Base-by-base conservation (phyloP, 2,113 vertebrate species). In the Calidris pygmaea region DNA sequence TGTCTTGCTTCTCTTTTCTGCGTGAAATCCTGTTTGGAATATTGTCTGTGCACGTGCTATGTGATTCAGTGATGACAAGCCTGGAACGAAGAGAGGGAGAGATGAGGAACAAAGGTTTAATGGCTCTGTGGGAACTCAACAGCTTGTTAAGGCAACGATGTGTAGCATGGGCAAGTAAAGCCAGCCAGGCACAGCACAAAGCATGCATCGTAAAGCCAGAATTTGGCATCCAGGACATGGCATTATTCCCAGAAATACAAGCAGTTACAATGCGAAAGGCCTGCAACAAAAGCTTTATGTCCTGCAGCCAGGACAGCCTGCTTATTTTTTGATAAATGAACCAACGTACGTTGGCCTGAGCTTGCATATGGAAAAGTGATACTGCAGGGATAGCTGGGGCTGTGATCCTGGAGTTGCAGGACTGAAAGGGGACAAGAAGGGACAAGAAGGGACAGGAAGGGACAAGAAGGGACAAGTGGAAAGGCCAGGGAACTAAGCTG, bases 31-130 rank as follows among this genome's bases (percentile, higher is more conserved):
- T 66, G 0, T 62, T 88, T 87, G 59, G 59, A 66, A 43, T 62
- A 47, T 22, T 74, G 9, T 71, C 35, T 58, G 26, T 80, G 75
- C 65, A 84, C 0, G 1, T 82, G 62, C 39, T 75, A 16, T 6
- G 24, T 87, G 53, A 71, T 59, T 89, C 60, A 63, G 55, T 59
- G n/a, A 12, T 30, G 41, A 71, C 32, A 82, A 79, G 27, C 35
- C 62, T 75, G 52, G 47, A 60, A 90, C 30, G 22, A 53, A 91
- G 56, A 79, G 53, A 70, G 39, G 17, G 30, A 77, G 68, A 93
- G 84, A 78, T 13, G 84, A 95, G 56, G 35, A 74, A 89, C 70
- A 66, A 41, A 91, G 58, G 83, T 79, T 93, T 94, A 93, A 87
- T 53, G 78, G 53, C 77, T 89, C 72, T 1, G 2, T 6, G 4